Evolutionary conservation across 2,113 vertebrate species (phyloP), one percentile per base, ranked within the genome.

Genomic region (Brachyhypopomus occidentalis): DNA sequence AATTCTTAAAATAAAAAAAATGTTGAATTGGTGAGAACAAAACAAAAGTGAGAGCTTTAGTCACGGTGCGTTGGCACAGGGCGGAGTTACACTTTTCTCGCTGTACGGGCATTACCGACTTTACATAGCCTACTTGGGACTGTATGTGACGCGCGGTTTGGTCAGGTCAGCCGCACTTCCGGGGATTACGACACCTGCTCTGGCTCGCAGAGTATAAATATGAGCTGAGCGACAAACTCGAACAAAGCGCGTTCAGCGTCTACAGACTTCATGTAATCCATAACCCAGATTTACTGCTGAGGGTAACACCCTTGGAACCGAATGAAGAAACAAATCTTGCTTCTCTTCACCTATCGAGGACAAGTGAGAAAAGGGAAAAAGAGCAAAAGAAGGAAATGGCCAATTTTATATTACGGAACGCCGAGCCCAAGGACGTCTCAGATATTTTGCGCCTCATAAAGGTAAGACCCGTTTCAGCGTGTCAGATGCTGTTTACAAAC

Each of bases 241-340:
- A 0, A 19, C 66, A 81, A 55, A 74, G 7, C 75, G 34, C 69
- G 3, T 62, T 36, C 74, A 22, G 78, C 55, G 34, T 36, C 45
- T 56, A 17, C 14, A 23, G 73, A 2, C 30, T 84, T 71, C 23
- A 81, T 84, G 84, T 86, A 0, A 86, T 86, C 70, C 17, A 67
- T 92, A 92, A 92, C 92, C 87, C 88, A 5, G 16, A 38, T 7
- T 96, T 94, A 95, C 94, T 94, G 92, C 90, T 91, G 94, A 91
- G 87, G 87, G 89, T 90, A 91, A 85, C 92, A 94, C 93, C 94
- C 93, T 93, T 92, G 91, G 94, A 95, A 91, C 92, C 96, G 96
- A 96, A 99, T 98, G 97, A 98, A 96, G 96, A 99, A 98, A 85
- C 95, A 94, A 81, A 90, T 97, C 78, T 93, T 98, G 91, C 94